Conservation (phyloP, 2,113 vertebrate species). For the Nothocercus nigrocapillus region DNA sequence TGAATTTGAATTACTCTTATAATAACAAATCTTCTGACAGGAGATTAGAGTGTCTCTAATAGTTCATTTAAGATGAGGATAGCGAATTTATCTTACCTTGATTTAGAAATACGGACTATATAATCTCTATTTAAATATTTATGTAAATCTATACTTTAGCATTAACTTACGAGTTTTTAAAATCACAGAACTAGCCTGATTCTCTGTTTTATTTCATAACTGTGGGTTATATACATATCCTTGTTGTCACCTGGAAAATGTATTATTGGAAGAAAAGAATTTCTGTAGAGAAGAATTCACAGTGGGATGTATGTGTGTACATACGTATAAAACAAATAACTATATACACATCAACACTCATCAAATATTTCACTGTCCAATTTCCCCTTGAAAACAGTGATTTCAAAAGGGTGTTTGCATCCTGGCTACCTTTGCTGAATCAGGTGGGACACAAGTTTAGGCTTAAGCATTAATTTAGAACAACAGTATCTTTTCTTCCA, state of each 20-base stretch:
- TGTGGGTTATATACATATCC: not conserved
- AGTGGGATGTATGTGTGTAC: not conserved
- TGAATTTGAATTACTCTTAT: not conserved
- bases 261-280: not conserved
- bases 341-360: not conserved
- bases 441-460: slow-evolving; percentile 28
- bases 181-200: not conserved
- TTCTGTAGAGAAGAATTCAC: not conserved
- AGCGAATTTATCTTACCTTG: not conserved
- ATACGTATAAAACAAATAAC: not conserved
- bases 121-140: not conserved
- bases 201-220: not conserved
- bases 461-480: slow-evolving; percentile 52
- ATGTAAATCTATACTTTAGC: not conserved
- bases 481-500: slow-evolving; percentile 42
- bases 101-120: not conserved
- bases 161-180: not conserved
- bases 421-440: slow-evolving; percentile 15
- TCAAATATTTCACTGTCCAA: not conserved
- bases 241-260: not conserved
- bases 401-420: not conserved
- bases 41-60: not conserved
- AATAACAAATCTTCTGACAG: not conserved
- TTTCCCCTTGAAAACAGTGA: not conserved
- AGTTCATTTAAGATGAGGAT: not conserved